Base-by-base conservation (phyloP, 2,888 invertebrate species). In the Brenthis hecate region DNA sequence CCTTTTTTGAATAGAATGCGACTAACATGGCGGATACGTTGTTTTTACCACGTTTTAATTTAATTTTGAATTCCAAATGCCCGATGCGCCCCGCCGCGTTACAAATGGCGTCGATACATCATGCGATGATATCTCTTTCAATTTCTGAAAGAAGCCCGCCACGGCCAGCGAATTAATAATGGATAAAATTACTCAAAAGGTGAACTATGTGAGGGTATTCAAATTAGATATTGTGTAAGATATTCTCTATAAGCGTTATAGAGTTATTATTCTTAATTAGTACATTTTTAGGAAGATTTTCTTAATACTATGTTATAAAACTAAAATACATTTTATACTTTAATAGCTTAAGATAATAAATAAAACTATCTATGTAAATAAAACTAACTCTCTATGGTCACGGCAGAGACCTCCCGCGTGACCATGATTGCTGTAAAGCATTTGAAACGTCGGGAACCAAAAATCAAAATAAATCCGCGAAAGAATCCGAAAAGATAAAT, bases 111-210 rank as follows among this genome's bases (percentile, higher is more conserved):
- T 83, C 87, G 81, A 91, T 91, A 86, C 90, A 92, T 92, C 92
- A 92, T 85, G 78, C 77, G 92, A 92, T 92, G 92, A 91, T 92
- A 92, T 92, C 92, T 92, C 88, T 89, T 91, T 92, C 88, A 90
- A 88, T 87, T 89, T 89, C 86, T 86, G 86, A 87, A 89, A 82
- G 84, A 82, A 84, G 79, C 82, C 82, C 84, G 84, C 82, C 85
- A 77, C 80, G 84, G 78, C 76, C 85, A 83, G 82, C 82, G 82
- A 87, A 90, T 91, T 89, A 88, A 89, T 89, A 88, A 88, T 84
- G 78, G 78, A 75, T 76, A 75, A 76, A 85, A 84, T 77, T 77
- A 80, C 81, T 75, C 75, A 80, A 80, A 81, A 81, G 78, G 77
- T 85, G 80, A 85, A 80, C 80, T 83, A 84, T 82, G 82, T 76